Evolutionary conservation across 2,797 vertebrate genomes (phyloP), one percentile per base, ranked within the genome.

Genomic region (Anas capensis): DNA sequence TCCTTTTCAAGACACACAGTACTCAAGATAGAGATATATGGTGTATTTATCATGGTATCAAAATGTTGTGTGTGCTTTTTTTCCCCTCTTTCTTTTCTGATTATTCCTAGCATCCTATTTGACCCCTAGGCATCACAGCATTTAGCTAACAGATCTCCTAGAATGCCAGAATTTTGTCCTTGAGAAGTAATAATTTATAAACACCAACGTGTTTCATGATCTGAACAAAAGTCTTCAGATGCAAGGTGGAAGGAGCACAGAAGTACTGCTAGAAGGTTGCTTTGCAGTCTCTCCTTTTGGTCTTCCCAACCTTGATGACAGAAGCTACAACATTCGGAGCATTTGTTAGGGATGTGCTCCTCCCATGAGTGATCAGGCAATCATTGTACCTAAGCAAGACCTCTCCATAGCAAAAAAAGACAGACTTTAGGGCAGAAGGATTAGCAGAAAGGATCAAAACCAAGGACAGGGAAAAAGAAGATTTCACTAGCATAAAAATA

Each of bases 361-460:
- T 56, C 48, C 18, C 61, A 14, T 0, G 29, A 87, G 56, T 34
- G 72, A 44, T 27, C 48, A 42, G 8, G 21, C 61, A 82, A 19
- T 3, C 17, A 51, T 11, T 91, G 31, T 5, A 19, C 15, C 0
- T 7, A 79, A 31, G 31, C 27, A 54, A 69, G 46, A 70, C 51
- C 40, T 9, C 78, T 40, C 11, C 42, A 51, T 0, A 62, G 53
- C n/a, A 51, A 31, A 11, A 33, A 13, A 4, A 16, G 20, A 76
- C 42, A 29, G 3, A n/a, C 31, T 82, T 82, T n/a, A 88, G 38
- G 76, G 60, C 69, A 82, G 64, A 90, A 38, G 29, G 70, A 38
- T 27, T 88, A 56, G 66, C 78, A 90, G 77, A 93, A 92, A 92
- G 66, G 11, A 66, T 5, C 69, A 78, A 62, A 87, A 51, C n/a